Conservation (phyloP, 2,888 invertebrate genomes). For the Xestia c-nigrum region DNA sequence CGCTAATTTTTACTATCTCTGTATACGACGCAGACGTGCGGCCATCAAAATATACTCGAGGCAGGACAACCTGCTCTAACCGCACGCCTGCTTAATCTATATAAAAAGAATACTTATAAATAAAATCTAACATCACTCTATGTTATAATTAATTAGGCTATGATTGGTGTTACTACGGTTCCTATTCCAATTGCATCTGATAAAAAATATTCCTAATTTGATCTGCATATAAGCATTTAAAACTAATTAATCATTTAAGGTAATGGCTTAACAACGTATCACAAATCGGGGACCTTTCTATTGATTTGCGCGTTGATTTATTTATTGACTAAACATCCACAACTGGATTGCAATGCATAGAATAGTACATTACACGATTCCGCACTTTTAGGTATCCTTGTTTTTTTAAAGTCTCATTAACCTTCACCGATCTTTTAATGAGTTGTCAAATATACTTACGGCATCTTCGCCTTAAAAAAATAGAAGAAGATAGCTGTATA, state of each 20-base stretch:
- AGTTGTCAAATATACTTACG: conserved; percentile 9
- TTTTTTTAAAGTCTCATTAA: conserved; percentile 42
- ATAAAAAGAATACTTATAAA: conserved; percentile 85
- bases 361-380: conserved; percentile 12
- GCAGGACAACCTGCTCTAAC: conserved; percentile 54
- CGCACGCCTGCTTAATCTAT: conserved; percentile 76
- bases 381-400: conserved; percentile 8
- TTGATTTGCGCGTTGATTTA: conserved; percentile 58
- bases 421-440: conserved; percentile 25
- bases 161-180: conserved; percentile 89
- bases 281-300: conserved; percentile 63
- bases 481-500: neutral
- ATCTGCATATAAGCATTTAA: conserved; percentile 80
- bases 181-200: conserved; percentile 76
- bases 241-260: conserved; percentile 71
- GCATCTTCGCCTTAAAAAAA: neutral
- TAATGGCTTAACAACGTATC: conserved; percentile 80
- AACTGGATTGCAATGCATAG: conserved; percentile 9
- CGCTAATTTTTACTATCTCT: conserved; percentile 80
- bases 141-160: conserved; percentile 88
- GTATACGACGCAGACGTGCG: conserved; percentile 77
- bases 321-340: conserved; percentile 2
- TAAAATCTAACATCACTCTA: conserved; percentile 88
- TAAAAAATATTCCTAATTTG: conserved; percentile 70
- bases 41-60: conserved; percentile 66